Evolutionary conservation across 92 coral and sea anemone species (phyloP), one percentile per base, ranked within the genome.

Genomic region (Porites divaricata): DNA sequence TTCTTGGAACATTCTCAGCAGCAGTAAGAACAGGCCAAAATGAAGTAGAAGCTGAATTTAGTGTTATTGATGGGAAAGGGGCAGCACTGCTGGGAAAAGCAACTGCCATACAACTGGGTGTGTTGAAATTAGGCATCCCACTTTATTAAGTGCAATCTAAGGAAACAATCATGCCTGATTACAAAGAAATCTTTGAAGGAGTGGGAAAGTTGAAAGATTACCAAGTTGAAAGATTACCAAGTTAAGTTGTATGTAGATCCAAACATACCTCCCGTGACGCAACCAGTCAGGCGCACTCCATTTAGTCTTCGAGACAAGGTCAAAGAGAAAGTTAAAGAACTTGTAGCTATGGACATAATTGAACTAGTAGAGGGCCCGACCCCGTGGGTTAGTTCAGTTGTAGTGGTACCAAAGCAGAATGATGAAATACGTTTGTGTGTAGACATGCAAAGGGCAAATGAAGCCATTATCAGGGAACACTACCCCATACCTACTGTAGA

Each of bases 311-410:
- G 78, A 17, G 80, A 70, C 63, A 86, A 63, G 65, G 86, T 80
- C 5, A 21, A 73, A 41, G 70, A 79, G 66, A 80, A 72, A 74
- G 79, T 87, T 57, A 76, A 72, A 15, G 72, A 80, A 41, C 81
- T 87, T 11, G 64, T 87, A 12, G 84, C 58, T 14, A 56, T 70
- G 59, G 81, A 87, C 68, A 88, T 82, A 7, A 57, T 82, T 6
- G 87, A 88, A 19, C 78, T 87, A 35, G 78, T 67, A 15, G 87
- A 88, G 72, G 87, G 91, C 41, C 87, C 71, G 59, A 88, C 87
- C 16, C 80, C 83, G 4, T 82, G 87, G 87, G 87, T 88, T 65
- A 81, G 78, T 65, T 87, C 87, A 41, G 75, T 54, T 12, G 91
- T 86, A 15, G 73, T 86, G 20, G 85, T 86, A 58, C 80, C 85